Conservation (phyloP, 2,113 vertebrate genomes). For the Enhydra lutris region DNA sequence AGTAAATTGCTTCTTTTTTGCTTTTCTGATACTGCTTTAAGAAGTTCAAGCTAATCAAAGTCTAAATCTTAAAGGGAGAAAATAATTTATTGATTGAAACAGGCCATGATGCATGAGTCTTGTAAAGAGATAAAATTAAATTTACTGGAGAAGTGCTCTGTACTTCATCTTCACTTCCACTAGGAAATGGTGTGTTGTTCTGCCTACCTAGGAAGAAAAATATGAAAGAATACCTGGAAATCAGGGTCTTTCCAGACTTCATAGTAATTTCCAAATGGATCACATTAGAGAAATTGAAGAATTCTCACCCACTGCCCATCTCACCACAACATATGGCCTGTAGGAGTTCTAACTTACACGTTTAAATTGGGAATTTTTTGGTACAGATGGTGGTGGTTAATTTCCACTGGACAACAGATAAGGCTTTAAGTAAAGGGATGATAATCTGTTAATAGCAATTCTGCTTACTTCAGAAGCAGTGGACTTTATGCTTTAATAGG, state of each 20-base stretch:
- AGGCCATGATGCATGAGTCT: background rate
- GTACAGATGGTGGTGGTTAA: background rate
- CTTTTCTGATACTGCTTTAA: conserved; percentile 27
- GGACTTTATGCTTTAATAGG: background rate
- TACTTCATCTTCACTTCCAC: background rate
- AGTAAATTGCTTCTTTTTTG: background rate
- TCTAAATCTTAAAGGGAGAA: background rate
- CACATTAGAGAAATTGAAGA: background rate
- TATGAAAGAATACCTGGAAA: background rate
- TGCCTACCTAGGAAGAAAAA: background rate
- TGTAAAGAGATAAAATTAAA: background rate
- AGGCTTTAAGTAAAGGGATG: background rate
- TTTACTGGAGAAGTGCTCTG: background rate
- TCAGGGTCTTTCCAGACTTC: background rate
- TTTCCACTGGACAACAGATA: background rate
- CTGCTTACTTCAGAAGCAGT: background rate
- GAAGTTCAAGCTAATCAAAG: conserved; percentile 20
- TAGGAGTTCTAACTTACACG: background rate
- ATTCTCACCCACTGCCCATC: background rate
- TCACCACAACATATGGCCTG: background rate
- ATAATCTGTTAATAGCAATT: conserved; percentile 13
- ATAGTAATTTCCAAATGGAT: background rate
- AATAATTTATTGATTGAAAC: background rate
- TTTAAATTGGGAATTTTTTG: background rate
- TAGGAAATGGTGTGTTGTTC: background rate